A percentile compares a stretch with the other conserved stretches of the same genome.
Conservation (phyloP, 2,113 vertebrate genomes). For the Verasper variegatus region DNA sequence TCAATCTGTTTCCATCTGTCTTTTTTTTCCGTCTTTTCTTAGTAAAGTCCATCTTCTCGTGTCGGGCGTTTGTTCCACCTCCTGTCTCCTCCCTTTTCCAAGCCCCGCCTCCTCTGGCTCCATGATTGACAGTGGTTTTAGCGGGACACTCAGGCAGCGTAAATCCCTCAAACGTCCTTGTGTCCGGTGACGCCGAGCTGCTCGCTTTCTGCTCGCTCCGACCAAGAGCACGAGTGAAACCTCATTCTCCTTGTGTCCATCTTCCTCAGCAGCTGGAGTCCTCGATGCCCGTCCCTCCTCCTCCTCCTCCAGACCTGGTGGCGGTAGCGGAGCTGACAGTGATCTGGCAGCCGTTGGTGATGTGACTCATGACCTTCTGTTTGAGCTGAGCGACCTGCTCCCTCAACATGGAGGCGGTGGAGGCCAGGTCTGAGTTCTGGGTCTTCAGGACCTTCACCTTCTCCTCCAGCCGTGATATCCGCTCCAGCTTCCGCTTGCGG, state of each 20-base stretch:
- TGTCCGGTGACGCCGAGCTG: background rate
- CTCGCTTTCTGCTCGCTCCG: background rate
- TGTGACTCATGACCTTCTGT: slow-evolving; percentile 95
- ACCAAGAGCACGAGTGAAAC: background rate
- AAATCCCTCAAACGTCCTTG: slow-evolving; percentile 24
- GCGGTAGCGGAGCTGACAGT: slow-evolving; percentile 15
- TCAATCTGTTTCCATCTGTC: background rate
- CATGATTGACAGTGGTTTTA: slow-evolving; percentile 10
- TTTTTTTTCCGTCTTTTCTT: background rate
- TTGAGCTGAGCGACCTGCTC: slow-evolving; percentile 96
- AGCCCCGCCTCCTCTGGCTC: slow-evolving; percentile 17
- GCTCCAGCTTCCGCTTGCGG: slow-evolving; percentile 93
- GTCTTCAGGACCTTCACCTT: slow-evolving; percentile 93
- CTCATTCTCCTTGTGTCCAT: background rate
- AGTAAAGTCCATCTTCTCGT: background rate
- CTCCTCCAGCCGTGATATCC: slow-evolving; percentile 94
- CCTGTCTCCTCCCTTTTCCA: background rate
- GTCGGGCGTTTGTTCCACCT: background rate
- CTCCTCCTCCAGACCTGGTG: slow-evolving; percentile 44
- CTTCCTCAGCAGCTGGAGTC: slow-evolving; percentile 63
- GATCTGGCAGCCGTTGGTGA: slow-evolving; percentile 90
- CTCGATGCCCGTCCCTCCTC: slow-evolving; percentile 19
- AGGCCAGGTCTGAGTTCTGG: slow-evolving; percentile 94
- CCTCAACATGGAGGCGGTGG: slow-evolving; percentile 90
- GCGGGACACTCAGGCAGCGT: background rate